These are phyloP conservation scores for Lepas anatifera DNA, from an alignment of 2,888 invertebrate genomes.

Conservation along the genomic window DNA sequence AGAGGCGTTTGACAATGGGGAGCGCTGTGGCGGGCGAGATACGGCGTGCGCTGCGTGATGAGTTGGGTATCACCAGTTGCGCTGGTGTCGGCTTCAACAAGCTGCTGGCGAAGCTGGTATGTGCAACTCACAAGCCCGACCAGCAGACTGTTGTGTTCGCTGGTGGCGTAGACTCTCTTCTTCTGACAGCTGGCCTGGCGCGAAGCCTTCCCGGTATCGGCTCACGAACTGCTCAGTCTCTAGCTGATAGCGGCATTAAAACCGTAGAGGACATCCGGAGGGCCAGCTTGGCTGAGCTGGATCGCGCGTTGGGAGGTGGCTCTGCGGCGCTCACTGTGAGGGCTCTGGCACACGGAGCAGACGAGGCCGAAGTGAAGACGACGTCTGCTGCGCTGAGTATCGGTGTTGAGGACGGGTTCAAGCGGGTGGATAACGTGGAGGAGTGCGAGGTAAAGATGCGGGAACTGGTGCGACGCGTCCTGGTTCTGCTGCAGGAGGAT, in stretches of 20 bases:
- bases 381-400: conserved; percentile 66
- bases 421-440: conserved; percentile 50
- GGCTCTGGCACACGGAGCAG: conserved; percentile 60
- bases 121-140: conserved; percentile 56
- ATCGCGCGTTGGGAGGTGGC: conserved; percentile 42
- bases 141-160: conserved; percentile 68
- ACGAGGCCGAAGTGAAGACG: conserved; percentile 55
- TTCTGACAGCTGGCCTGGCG: conserved; percentile 49
- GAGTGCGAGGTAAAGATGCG: conserved; percentile 61
- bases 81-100: conserved; percentile 77
- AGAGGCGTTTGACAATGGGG: conserved; percentile 52
- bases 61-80: conserved; percentile 62
- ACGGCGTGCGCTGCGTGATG: conserved; percentile 50
- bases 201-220: conserved; percentile 64
- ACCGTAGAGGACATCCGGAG: conserved; percentile 49
- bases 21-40: conserved; percentile 64
- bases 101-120: conserved; percentile 59
- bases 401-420: conserved; percentile 66
- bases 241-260: conserved; percentile 51
- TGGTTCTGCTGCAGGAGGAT: conserved; percentile 60
- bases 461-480: conserved; percentile 52
- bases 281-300: conserved; percentile 25
- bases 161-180: conserved; percentile 49
- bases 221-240: conserved; percentile 49
- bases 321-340: conserved; percentile 55